Base-by-base conservation (phyloP, 2,797 vertebrate genomes). In the Ciconia nigra region DNA sequence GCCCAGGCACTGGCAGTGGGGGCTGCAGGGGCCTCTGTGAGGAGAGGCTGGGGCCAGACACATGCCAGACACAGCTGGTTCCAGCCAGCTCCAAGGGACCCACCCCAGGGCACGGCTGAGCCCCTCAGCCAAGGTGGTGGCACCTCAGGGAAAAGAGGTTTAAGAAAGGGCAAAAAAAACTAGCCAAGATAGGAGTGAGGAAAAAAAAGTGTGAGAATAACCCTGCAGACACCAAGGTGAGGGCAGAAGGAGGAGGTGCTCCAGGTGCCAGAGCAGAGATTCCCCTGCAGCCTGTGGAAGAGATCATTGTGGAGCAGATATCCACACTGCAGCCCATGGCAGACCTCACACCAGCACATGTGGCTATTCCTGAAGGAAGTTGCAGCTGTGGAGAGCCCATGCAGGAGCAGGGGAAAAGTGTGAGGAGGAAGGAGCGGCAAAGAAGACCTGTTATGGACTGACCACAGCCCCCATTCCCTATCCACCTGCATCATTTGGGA, bases 51-150 rank as follows among this genome's bases (percentile, higher is more conserved):
- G 25, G 29, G 49, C 33, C n/a, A n/a, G n/a, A n/a, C n/a, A n/a
- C 2, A 0, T 10, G 37, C 33, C 2, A 0, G 18, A 33, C 49
- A 42, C 8, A 12, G 42, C 4, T 1, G 1, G 7, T 63, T 49
- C 52, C 46, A 49, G 20, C 25, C 2, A 1, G 31, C 21, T 77
- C 26, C 37, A 25, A 8, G 4, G 0, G 1, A 10, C 33, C 13
- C 72, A 33, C 11, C 0, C 0, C 44, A 44, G 19, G 15, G 5
- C 20, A 33, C 0, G 0, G 25, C 24, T 31, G 6, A 47, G 31
- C 31, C n/a, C 31, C 12, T 5, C 18, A 35, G 63, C 6, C 28
- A 61, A 22, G 5, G 1, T 1, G 2, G 3, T 6, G 8, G 22
- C 5, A 3, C 8, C 29, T 47, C 0, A 0, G 9, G 12, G 7